Base-by-base conservation (phyloP, 2,888 invertebrate genomes). In the Imbricaverruca yamaguchii region DNA sequence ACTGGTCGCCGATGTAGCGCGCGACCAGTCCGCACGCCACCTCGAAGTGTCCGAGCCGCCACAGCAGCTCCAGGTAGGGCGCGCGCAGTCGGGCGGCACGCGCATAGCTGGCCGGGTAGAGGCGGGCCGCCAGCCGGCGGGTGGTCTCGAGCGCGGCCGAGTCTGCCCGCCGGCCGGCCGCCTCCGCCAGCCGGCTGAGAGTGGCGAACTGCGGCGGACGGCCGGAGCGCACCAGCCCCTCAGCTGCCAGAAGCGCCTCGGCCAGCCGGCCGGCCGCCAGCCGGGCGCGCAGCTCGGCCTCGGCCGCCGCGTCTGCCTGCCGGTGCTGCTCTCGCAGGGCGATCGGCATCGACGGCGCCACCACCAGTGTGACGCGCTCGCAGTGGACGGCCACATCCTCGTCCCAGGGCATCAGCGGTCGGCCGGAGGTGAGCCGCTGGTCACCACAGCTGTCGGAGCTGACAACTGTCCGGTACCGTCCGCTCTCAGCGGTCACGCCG, bases 381-480 rank as follows among this genome's bases (percentile, higher is more conserved):
- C 74, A 74, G 55, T 74, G 21, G 74, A 55, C 55, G 74, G 74
- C 74, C 74, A 74, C 21, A 11, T 74, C 74, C 21, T 53, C 15
- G 74, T 74, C 55, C 74, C 74, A 74, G 21, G 74, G 23, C 18
- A 74, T 53, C 21, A 23, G 8, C 74, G 74, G 21, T 0, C 69
- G 9, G 23, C 11, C 23, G 23, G 23, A 23, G n/a, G 10, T 1
- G 0, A 23, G 23, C 25, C 12, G 23, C 67, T 67, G 39, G 39
- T 39, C 39, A 4, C 39, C 39, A 4, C 39, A 39, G 39, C 39
- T 39, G 39, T 39, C 39, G 39, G 4, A 39, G 39, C 39, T 39
- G 39, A 3, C 39, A 1, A 39, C 39, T 4, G 39, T 39, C 4
- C 39, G 1, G 67, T 57, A 7, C 57, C 57, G 57, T 57, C 57